Evolutionary conservation across 2,113 vertebrate species (phyloP).

Genomic region (Globicephala melas): DNA sequence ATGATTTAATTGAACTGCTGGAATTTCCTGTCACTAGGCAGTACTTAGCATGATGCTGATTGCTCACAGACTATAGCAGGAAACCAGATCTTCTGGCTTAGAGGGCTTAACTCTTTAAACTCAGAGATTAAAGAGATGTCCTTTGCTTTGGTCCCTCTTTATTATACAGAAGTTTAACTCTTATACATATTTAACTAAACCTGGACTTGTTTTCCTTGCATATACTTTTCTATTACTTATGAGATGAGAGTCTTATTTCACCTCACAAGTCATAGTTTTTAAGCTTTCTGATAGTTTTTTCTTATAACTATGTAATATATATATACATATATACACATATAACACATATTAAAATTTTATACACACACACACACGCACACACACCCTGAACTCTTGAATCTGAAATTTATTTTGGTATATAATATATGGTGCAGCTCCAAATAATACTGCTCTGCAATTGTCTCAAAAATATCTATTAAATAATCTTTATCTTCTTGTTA

Average conservation of each 20-base stretch:
- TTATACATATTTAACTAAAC: slow-evolving; percentile 19
- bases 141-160: not conserved
- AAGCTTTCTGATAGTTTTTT: slow-evolving; percentile 17
- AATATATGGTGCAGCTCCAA: not conserved
- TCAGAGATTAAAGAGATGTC: not conserved
- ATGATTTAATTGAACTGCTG: slow-evolving; percentile 40
- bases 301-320: not conserved
- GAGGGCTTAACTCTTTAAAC: slow-evolving; percentile 57
- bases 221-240: slow-evolving; percentile 18
- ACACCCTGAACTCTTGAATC: not conserved
- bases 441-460: not conserved
- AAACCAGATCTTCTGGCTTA: slow-evolving; percentile 19
- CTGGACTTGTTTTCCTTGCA: slow-evolving; percentile 6
- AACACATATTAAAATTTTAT: not conserved
- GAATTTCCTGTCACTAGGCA: slow-evolving; percentile 58
- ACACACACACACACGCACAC: not conserved
- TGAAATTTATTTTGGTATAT: slow-evolving; percentile 30
- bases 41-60: slow-evolving; percentile 59
- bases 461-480: not conserved
- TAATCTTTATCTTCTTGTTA: slow-evolving; percentile 43
- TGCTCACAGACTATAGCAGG: slow-evolving; percentile 36
- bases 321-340: not conserved
- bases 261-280: not conserved
- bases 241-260: slow-evolving; percentile 26
- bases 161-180: slow-evolving; percentile 10